Evolutionary conservation across 2,888 invertebrate species (phyloP).

Genomic region (Ennomos quercinarius): DNA sequence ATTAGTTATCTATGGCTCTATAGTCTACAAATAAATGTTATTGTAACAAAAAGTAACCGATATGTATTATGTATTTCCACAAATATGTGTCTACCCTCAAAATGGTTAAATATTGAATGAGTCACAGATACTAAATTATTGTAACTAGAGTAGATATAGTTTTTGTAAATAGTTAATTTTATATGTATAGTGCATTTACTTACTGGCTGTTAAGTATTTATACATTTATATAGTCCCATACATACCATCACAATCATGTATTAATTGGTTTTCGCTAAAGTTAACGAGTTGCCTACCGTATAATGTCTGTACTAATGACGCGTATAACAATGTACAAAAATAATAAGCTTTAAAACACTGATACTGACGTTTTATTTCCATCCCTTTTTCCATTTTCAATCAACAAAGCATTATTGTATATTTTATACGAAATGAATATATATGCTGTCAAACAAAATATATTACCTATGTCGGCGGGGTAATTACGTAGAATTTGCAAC

Average conservation of each 20-base stretch:
- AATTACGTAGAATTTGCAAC: too few species aligned
- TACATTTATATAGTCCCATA: constrained; percentile 55
- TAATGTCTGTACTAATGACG: constrained; percentile 65
- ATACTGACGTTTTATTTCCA: constrained; percentile 54
- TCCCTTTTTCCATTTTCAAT: neutral
- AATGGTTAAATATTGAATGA: neutral
- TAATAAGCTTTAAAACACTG: constrained; percentile 78
- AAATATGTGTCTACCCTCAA: too few species aligned
- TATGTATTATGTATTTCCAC: too few species aligned
- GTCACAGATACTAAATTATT: constrained; percentile 21
- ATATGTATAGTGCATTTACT: constrained; percentile 81
- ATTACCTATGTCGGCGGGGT: too few species aligned
- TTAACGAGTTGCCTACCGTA: constrained; percentile 52
- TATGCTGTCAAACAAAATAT: too few species aligned
- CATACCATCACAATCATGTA: constrained; percentile 57
- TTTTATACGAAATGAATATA: too few species aligned
- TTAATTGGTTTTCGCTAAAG: constrained; percentile 54
- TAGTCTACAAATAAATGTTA: constrained; percentile 23
- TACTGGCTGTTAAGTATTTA: constrained; percentile 79
- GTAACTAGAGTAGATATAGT: constrained; percentile 23
- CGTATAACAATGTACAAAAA: constrained; percentile 82
- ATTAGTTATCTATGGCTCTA: constrained; percentile 18
- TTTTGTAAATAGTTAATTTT: constrained; percentile 73
- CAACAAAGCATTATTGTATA: too few species aligned
- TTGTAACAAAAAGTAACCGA: too few species aligned